A percentile compares a stretch with the other conserved stretches of the same genome.
phyloP scores from a whole-genome alignment of 2,888 invertebrate genomes.

The Galerucella nymphaeae region DNA sequence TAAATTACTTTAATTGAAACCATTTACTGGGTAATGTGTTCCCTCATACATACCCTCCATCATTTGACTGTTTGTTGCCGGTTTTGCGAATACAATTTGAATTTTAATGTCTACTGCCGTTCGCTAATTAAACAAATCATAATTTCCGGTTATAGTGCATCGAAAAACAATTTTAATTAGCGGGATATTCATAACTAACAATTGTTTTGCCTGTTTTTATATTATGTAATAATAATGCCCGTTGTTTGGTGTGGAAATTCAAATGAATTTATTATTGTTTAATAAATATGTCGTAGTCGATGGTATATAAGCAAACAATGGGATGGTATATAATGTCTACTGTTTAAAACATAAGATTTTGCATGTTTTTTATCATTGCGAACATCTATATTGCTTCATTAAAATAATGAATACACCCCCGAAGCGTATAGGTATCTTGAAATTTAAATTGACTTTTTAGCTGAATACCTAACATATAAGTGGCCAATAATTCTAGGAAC shows the following conservation, averaged over 20 bases:
- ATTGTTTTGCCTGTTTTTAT: not conserved
- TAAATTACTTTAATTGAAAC: slow-evolving; percentile 63
- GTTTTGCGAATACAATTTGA: slow-evolving; percentile 3
- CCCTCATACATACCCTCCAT: slow-evolving; percentile 45
- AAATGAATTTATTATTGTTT: not conserved
- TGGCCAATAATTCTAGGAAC: no score
- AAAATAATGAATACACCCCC: no score
- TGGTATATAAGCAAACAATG: no score
- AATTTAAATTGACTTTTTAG: no score
- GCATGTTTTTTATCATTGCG: no score
- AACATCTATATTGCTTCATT: no score
- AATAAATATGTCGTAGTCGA: not conserved
- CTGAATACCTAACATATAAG: no score
- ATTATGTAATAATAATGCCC: not conserved
- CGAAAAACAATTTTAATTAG: not conserved
- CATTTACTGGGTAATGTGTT: slow-evolving; percentile 60
- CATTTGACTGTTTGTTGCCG: slow-evolving; percentile 22
- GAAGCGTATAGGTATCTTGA: no score
- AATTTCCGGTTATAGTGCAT: not conserved
- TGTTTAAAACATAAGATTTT: no score
- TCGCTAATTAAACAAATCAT: not conserved
- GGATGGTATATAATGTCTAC: no score
- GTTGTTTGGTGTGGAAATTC: not conserved
- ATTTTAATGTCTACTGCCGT: slow-evolving; percentile 1
- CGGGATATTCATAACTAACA: not conserved